phyloP scores from a whole-genome alignment of 2,888 invertebrate genomes.

The Taphrorychus bicolor region DNA sequence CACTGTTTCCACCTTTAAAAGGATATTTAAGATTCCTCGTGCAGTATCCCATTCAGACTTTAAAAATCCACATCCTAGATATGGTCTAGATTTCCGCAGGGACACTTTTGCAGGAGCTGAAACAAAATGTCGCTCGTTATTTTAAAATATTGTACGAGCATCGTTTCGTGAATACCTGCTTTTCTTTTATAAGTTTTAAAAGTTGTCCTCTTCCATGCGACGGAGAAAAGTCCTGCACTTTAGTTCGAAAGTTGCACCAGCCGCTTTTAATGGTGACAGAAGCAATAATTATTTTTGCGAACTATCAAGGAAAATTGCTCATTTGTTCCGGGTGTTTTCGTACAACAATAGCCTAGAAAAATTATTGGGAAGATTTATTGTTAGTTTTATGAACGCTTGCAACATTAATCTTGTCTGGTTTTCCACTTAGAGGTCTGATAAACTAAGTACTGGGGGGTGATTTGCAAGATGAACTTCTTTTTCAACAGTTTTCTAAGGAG shows the following conservation, averaged over 20 bases:
- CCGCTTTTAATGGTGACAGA: background rate
- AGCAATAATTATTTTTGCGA: background rate
- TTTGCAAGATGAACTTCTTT: no score
- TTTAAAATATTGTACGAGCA: constrained; percentile 35
- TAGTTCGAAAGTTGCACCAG: background rate
- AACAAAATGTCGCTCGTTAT: constrained; percentile 36
- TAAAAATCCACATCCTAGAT: constrained; percentile 34
- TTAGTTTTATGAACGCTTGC: no score
- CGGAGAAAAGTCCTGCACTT: background rate
- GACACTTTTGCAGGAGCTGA: constrained; percentile 31
- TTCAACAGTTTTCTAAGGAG: no score
- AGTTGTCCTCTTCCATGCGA: constrained; percentile 2
- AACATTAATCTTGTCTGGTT: background rate
- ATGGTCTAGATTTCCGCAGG: constrained; percentile 35
- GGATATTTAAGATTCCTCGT: constrained; percentile 14
- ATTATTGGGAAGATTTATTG: background rate
- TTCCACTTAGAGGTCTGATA: no score
- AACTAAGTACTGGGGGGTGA: no score
- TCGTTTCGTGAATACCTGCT: constrained; percentile 28
- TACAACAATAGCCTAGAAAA: background rate
- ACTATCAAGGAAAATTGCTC: background rate
- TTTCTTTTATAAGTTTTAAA: constrained; percentile 22
- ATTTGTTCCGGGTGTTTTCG: background rate
- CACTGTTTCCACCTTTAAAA: background rate
- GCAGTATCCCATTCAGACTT: constrained; percentile 19